phyloP scores from a whole-genome alignment of 2,888 invertebrate genomes.

The Alsophila aescularia region DNA sequence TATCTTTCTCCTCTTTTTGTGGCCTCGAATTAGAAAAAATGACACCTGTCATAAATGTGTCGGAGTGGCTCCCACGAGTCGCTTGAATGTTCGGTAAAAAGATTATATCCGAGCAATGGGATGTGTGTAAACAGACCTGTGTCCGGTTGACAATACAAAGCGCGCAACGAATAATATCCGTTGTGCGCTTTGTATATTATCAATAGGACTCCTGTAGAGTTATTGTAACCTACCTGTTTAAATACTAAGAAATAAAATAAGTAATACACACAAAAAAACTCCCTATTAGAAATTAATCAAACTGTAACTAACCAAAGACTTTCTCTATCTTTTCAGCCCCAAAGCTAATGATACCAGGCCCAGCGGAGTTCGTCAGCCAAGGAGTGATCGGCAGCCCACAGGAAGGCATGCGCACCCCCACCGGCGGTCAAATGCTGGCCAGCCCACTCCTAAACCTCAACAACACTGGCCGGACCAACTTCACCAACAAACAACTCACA shows the following conservation, averaged over 20 bases:
- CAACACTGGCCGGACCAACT: constrained; percentile 98
- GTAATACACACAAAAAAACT: not conserved
- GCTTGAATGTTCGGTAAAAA: constrained; percentile 44
- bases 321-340: constrained; percentile 82
- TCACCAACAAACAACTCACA: constrained; percentile 99
- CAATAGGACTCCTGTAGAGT: constrained; percentile 21
- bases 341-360: constrained; percentile 85
- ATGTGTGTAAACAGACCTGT: constrained; percentile 59
- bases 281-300: not conserved
- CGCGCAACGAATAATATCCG: not conserved
- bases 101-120: constrained; percentile 53
- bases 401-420: constrained; percentile 77
- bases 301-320: not conserved
- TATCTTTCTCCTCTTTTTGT: constrained; percentile 58
- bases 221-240: constrained; percentile 17
- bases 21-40: constrained; percentile 56
- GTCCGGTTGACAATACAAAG: constrained; percentile 35
- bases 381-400: constrained; percentile 79
- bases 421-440: constrained; percentile 75
- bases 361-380: constrained; percentile 77
- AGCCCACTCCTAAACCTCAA: constrained; percentile 84
- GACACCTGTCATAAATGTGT: constrained; percentile 70
- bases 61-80: constrained; percentile 58
- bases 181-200: no score
- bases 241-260: constrained; percentile 4